Base-by-base conservation (phyloP, 2,888 invertebrate genomes). In the Scaptodrosophila latifasciaeformis region DNA sequence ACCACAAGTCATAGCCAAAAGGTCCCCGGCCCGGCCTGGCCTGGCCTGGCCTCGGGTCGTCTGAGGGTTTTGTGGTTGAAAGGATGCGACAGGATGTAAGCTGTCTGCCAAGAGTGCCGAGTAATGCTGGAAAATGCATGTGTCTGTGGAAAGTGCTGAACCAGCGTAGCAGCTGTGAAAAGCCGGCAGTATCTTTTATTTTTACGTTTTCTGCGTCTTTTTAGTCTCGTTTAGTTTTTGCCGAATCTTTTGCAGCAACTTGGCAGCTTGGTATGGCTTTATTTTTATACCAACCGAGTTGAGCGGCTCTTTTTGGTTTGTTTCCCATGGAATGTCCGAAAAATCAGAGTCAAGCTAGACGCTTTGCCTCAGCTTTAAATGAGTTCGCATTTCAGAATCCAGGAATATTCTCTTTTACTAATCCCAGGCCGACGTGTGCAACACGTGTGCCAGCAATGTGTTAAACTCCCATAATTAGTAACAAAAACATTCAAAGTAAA, bases 381-480 rank as follows among this genome's bases (percentile, higher is more conserved):
- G n/a, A n/a, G n/a, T 37, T 49, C 34, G 40, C 12, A n/a, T 42
- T 44, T n/a, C n/a, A n/a, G n/a, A 64, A 65, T 59, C 55, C 54
- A 55, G 60, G 55, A 64, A 66, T 53, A 64, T 62, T 60, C 54
- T 19, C 40, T 15, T 40, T 30, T 64, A 46, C 57, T 51, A 24
- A 53, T 50, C 59, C 52, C 9, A 37, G 27, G 44, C 24, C 24
- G 60, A 62, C 65, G 70, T 70, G 68, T 71, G 70, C 62, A 70
- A 60, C 65, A 66, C 65, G 64, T 66, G 70, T 65, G 70, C 30
- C 57, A 24, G 46, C 49, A 59, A 64, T 62, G 69, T 67, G 67
- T 65, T 62, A 67, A 67, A 67, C 57, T 64, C 62, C 48, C 50
- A 62, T 64, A 64, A 67, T 67, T 64, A 65, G 58, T 60, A 62